Evolutionary conservation across 2,797 vertebrate species (phyloP), one percentile per base, ranked within the genome.

Genomic region (Etheostoma nigrum): DNA sequence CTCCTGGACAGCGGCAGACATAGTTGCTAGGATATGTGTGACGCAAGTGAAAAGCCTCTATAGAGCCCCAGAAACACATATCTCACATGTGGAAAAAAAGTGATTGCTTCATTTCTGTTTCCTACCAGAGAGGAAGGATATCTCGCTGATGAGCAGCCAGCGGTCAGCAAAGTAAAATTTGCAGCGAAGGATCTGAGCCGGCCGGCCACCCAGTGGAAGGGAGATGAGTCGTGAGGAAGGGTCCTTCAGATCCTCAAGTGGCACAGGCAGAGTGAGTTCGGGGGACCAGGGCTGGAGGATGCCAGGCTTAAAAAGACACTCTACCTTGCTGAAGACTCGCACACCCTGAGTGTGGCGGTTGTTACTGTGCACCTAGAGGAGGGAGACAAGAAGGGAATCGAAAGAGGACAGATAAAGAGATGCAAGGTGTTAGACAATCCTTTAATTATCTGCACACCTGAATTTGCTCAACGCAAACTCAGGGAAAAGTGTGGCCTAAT

Each of bases 101-200:
- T 27, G 4, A 62, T 48, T 12, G 45, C 11, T 54, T 65, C 14
- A 57, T 44, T 61, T 60, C 21, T 25, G 44, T 62, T 69, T 76
- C 88, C 19, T 92, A 98, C 97, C 96, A 0, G 97, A 97, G 74
- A 94, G 85, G 88, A 98, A 98, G 72, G 96, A 95, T 74, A 99
- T 94, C 91, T 99, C 97, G 0, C 97, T 98, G 95, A 99, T 96
- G 80, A 99, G 96, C 67, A 98, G 90, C 97, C 97, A 98, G 33
- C 88, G 93, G 63, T 96, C 94, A 0, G 94, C 90, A n/a, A 99
- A 99, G 89, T 92, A 92, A 86, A 98, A 98, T 51, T 94, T 96
- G 78, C 97, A 99, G 73, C 94, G 94, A 45, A 98, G 91, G 80
- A 97, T 96, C 74, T 96, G 96, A 1, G 94, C 97, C 0, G 64